phyloP scores from a whole-genome alignment of 2,888 invertebrate species.

The Cataglyphis livida region DNA sequence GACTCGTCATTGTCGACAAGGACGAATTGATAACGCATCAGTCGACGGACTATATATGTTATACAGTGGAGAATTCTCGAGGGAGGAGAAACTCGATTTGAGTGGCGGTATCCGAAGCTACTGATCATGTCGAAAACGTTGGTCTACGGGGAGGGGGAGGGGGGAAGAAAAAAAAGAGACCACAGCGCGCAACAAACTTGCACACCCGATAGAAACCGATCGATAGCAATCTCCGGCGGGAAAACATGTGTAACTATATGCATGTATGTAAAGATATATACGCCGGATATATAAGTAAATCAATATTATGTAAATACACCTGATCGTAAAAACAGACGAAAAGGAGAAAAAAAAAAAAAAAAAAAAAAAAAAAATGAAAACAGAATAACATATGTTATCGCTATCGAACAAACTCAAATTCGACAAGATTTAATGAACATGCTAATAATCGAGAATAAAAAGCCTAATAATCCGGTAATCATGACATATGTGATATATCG shows the following conservation, averaged over 20 bases:
- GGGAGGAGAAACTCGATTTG: constrained; percentile 53
- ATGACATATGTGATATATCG: not conserved
- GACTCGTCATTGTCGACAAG: constrained; percentile 62
- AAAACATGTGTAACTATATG: constrained; percentile 8
- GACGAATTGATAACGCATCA: constrained; percentile 57
- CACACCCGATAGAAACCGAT: constrained; percentile 57
- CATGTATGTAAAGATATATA: not conserved
- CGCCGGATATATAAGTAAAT: not conserved
- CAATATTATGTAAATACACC: not conserved
- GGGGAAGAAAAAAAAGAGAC: not conserved
- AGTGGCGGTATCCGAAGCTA: constrained; percentile 62
- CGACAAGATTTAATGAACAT: not conserved
- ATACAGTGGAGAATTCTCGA: constrained; percentile 52
- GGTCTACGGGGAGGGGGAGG: constrained; percentile 38
- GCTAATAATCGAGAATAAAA: not conserved
- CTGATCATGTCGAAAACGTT: constrained; percentile 75
- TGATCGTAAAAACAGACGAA: not conserved
- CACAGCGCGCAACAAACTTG: not conserved
- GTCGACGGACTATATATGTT: constrained; percentile 48
- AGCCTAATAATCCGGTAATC: not conserved
- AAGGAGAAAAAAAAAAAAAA: not conserved
- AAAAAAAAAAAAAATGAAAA: not conserved
- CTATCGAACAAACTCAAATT: not conserved
- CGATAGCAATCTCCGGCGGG: constrained; percentile 62
- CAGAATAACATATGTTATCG: not conserved